phyloP scores from a whole-genome alignment of 2,113 vertebrate species.

The Etheostoma spectabile region DNA sequence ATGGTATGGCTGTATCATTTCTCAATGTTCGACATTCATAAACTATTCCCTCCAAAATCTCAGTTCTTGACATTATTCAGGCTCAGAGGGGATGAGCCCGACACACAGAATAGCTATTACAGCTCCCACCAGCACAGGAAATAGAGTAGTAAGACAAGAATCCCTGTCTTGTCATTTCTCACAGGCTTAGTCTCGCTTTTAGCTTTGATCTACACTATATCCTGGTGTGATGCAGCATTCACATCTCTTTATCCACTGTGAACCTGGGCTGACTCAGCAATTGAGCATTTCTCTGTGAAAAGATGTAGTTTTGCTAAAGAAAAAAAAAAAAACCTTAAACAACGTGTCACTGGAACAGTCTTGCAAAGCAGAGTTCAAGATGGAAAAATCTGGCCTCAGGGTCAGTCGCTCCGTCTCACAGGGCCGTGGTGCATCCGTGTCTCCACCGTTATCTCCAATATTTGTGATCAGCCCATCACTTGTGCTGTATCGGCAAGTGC shows the following conservation, averaged over 20 bases:
- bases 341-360: not conserved
- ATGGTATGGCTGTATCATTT: slow-evolving; percentile 4
- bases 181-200: slow-evolving; percentile 66
- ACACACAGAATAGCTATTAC: slow-evolving; percentile 69
- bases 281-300: slow-evolving; percentile 19
- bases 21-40: slow-evolving; percentile 50
- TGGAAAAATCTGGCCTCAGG: not conserved
- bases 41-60: slow-evolving; percentile 56
- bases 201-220: slow-evolving; percentile 62
- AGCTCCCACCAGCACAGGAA: slow-evolving; percentile 48
- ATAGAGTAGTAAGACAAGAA: slow-evolving; percentile 48
- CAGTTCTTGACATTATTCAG: slow-evolving; percentile 50
- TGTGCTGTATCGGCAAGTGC: slow-evolving; percentile 27
- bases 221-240: slow-evolving; percentile 55
- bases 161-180: slow-evolving; percentile 69
- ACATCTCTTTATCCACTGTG: slow-evolving; percentile 64
- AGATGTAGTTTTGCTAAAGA: not conserved
- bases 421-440: not conserved
- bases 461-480: slow-evolving; percentile 25
- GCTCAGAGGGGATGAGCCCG: slow-evolving; percentile 55
- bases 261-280: slow-evolving; percentile 66
- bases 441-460: not conserved
- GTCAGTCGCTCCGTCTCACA: slow-evolving; percentile 1
- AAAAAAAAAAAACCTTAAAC: slow-evolving; percentile 4
- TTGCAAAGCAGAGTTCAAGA: not conserved